Evolutionary conservation across 2,888 invertebrate genomes (phyloP).

Genomic region (Acanthosepion esculentum): DNA sequence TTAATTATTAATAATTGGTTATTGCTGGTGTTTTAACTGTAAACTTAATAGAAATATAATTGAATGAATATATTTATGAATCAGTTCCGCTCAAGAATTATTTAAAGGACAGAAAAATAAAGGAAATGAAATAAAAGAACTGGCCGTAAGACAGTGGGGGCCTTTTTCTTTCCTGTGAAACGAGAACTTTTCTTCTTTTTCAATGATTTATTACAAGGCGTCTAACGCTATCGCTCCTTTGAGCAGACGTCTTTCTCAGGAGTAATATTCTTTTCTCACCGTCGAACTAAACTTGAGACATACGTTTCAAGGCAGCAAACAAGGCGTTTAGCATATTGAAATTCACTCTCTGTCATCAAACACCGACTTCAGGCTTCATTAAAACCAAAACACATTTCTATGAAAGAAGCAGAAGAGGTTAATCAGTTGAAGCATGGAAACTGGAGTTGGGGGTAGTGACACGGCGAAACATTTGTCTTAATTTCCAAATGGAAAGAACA

Average conservation of each 20-base stretch:
- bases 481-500: not conserved
- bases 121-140: too few species aligned
- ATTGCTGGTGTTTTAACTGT: too few species aligned
- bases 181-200: too few species aligned
- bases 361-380: slow-evolving; percentile 6
- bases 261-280: not conserved
- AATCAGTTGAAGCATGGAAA: not conserved
- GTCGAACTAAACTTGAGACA: not conserved
- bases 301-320: not conserved
- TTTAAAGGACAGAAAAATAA: too few species aligned
- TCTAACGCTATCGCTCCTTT: not conserved
- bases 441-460: not conserved
- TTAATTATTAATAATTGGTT: too few species aligned
- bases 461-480: not conserved
- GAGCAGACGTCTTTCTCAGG: not conserved
- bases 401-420: not conserved
- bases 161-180: too few species aligned
- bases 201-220: too few species aligned
- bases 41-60: too few species aligned
- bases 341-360: slow-evolving; percentile 33
- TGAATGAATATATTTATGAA: too few species aligned
- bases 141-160: too few species aligned
- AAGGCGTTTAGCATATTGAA: not conserved
- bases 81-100: too few species aligned
- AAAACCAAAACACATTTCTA: not conserved